A percentile compares a stretch with the other conserved stretches of the same genome.
Conservation (phyloP, 1,140 invertebrate species). For the Teleopsis dalmanni region DNA sequence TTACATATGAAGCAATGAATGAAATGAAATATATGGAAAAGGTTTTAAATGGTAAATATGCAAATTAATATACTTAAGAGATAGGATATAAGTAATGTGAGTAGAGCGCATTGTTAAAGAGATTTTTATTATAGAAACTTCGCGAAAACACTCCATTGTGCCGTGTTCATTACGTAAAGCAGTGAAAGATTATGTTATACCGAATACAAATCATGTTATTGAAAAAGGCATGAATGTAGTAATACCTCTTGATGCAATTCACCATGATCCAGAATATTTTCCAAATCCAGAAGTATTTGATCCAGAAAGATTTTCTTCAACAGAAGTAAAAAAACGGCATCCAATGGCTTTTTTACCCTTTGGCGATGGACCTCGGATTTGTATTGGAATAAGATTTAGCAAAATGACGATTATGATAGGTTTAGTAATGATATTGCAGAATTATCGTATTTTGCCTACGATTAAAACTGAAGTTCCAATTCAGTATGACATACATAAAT, state of each 20-base stretch:
- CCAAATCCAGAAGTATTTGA: conserved; percentile 53
- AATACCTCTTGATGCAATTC: conserved; percentile 54
- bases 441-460: conserved; percentile 9
- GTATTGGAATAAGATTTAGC: conserved; percentile 24
- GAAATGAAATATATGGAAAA: conserved; percentile 54
- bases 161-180: conserved; percentile 26
- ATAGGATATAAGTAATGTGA: not conserved
- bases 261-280: conserved; percentile 50
- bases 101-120: not conserved
- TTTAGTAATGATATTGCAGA: conserved; percentile 16
- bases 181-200: conserved; percentile 28
- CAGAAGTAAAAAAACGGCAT: conserved; percentile 44
- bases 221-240: conserved; percentile 15
- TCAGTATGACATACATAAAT: conserved; percentile 22
- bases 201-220: conserved; percentile 28
- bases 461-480: conserved; percentile 22
- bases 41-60: conserved; percentile 42
- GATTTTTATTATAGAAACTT: conserved; percentile 41
- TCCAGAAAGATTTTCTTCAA: conserved; percentile 51
- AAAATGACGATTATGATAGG: conserved; percentile 14
- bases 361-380: conserved; percentile 42
- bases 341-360: conserved; percentile 57
- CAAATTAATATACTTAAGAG: not conserved
- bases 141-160: conserved; percentile 45
- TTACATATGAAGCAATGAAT: conserved; percentile 51